These are phyloP conservation scores for Orchesella flavescens DNA, from an alignment of 2,888 invertebrate species.

Conservation along the genomic window DNA sequence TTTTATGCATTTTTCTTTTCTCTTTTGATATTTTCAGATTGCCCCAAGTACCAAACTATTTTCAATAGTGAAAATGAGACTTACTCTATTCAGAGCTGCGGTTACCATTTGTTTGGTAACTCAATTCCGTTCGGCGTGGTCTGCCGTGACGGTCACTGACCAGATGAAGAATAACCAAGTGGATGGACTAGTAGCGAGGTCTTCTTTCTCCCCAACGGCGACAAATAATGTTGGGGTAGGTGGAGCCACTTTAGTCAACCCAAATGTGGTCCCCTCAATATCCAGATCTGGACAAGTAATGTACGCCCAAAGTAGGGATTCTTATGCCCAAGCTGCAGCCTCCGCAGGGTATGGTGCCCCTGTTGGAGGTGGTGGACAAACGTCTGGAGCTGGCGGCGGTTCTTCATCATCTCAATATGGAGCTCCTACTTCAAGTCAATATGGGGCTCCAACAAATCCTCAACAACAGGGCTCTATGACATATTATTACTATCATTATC, in stretches of 20 bases:
- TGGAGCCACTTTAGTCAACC: background rate
- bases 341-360: conserved; percentile 60
- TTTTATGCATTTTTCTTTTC: no score
- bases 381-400: conserved; percentile 17
- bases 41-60: background rate
- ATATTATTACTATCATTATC: conserved; percentile 71
- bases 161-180: conserved; percentile 7
- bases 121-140: background rate
- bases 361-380: conserved; percentile 46
- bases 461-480: conserved; percentile 69
- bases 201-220: conserved; percentile 54
- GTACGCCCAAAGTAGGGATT: conserved; percentile 69
- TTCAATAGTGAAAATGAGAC: background rate
- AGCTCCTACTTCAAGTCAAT: conserved; percentile 8
- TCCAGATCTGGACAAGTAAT: conserved; percentile 59
- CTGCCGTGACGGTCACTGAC: conserved; percentile 28
- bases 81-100: background rate
- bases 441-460: conserved; percentile 34
- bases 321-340: conserved; percentile 62
- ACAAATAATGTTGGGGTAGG: conserved; percentile 26
- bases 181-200: conserved; percentile 37
- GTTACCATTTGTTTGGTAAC: background rate
- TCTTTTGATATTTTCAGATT: no score
- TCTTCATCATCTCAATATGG: conserved; percentile 36
- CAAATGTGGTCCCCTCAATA: conserved; percentile 38